A percentile compares a stretch with the other conserved stretches of the same genome.
Conservation (phyloP, 2,888 invertebrate species). For the Germaria angustata region DNA sequence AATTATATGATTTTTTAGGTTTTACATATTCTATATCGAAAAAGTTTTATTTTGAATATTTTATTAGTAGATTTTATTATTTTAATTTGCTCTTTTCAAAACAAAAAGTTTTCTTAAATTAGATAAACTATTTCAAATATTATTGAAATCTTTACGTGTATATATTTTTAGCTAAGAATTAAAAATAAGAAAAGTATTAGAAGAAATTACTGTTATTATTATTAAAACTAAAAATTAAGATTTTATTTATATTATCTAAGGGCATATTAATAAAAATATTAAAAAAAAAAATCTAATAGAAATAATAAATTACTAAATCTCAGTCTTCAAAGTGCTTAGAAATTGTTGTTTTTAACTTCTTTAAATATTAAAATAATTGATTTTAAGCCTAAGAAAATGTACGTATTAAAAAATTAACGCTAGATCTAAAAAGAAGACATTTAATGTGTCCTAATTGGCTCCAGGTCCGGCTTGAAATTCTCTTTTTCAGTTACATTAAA, state of each 20-base stretch:
- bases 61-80: too few relatives aligned
- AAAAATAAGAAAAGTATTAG: conserved; percentile 37
- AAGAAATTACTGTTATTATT: neutral
- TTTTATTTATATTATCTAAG: conserved; percentile 12
- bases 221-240: conserved; percentile 16
- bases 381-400: conserved; percentile 24
- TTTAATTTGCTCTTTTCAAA: neutral
- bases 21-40: too few relatives aligned
- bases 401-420: neutral
- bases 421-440: neutral
- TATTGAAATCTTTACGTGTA: too few relatives aligned
- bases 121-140: neutral
- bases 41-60: too few relatives aligned
- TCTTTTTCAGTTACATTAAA: neutral
- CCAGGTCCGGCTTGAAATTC: neutral
- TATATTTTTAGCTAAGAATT: neutral
- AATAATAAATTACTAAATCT: conserved; percentile 65
- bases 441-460: conserved; percentile 4
- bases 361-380: conserved; percentile 23
- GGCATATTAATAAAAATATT: conserved; percentile 16
- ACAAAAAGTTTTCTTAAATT: neutral
- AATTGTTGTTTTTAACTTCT: conserved; percentile 51
- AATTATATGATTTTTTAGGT: too few relatives aligned
- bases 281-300: conserved; percentile 30
- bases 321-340: conserved; percentile 67